Percentiles rank a stretch among this genome's conserved stretches.
phyloP scores from a whole-genome alignment of 2,888 invertebrate species.

The Drosophila melanosoma region DNA sequence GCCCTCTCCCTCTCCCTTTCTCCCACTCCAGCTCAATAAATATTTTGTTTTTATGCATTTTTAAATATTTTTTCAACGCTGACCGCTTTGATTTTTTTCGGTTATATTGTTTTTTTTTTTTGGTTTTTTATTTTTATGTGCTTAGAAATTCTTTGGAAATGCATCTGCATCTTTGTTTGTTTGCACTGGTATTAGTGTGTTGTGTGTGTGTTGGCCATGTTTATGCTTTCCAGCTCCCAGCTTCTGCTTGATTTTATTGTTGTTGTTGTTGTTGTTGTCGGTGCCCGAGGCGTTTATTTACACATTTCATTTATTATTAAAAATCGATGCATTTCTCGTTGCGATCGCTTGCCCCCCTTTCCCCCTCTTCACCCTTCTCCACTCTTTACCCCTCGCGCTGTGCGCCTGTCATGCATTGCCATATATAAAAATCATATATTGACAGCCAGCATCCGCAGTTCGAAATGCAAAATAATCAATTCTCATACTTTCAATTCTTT shows the following conservation, averaged over 20 bases:
- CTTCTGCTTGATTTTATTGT: conserved; percentile 18
- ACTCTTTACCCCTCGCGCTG: conserved; percentile 16
- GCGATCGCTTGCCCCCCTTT: conserved; percentile 6
- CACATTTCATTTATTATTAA: conserved; percentile 79
- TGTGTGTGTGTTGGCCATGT: conserved; percentile 61
- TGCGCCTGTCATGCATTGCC: conserved; percentile 28
- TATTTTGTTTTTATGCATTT: conserved; percentile 82
- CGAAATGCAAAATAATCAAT: conserved; percentile 65
- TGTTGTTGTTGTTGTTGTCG: conserved; percentile 18
- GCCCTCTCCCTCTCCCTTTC: not conserved
- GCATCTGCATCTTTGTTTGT: conserved; percentile 58
- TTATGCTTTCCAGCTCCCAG: conserved; percentile 64
- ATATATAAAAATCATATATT: conserved; percentile 76
- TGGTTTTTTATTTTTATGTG: conserved; percentile 59
- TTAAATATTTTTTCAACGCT: conserved; percentile 74
- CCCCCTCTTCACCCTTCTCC: too few relatives aligned
- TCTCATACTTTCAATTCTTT: conserved; percentile 69
- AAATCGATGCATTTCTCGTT: conserved; percentile 47
- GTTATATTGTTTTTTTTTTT: conserved; percentile 1
- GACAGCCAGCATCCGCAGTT: conserved; percentile 67
- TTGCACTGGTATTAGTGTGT: conserved; percentile 39
- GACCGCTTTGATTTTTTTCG: conserved; percentile 62
- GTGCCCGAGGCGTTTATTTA: conserved; percentile 63
- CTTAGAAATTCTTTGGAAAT: conserved; percentile 79
- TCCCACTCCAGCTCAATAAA: conserved; percentile 63